phyloP scores from a whole-genome alignment of 1,140 invertebrate species.

The Bathynomus jamesi region DNA sequence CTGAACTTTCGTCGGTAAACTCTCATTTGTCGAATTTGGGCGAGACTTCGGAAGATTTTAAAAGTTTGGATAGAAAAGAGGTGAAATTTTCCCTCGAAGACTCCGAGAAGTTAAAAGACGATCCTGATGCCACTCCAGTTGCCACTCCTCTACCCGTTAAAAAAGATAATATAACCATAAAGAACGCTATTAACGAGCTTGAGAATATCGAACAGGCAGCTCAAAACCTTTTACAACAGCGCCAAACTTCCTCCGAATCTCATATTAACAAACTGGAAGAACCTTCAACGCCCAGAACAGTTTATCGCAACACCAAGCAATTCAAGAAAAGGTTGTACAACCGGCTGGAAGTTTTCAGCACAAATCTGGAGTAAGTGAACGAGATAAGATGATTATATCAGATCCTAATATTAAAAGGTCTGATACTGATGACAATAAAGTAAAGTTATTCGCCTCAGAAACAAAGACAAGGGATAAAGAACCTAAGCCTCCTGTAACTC shows the following conservation, averaged over 20 bases:
- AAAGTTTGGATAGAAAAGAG: not conserved
- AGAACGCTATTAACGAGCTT: slow-evolving; percentile 26
- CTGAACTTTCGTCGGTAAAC: slow-evolving; percentile 35
- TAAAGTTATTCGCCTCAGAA: not conserved
- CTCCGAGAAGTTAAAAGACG: not conserved
- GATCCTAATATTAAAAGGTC: no score
- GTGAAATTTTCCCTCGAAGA: not conserved
- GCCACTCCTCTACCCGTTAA: not conserved
- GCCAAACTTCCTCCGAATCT: slow-evolving; percentile 8
- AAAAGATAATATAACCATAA: slow-evolving; percentile 23
- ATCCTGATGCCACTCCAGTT: slow-evolving; percentile 4
- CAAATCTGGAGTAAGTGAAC: not conserved
- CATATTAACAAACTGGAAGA: slow-evolving; percentile 7
- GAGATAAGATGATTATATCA: no score
- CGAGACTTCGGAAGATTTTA: slow-evolving; percentile 14
- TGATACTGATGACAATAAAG: not conserved
- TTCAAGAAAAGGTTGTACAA: no score
- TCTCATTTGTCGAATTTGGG: slow-evolving; percentile 27
- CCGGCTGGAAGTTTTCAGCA: no score
- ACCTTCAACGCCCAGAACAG: not conserved
- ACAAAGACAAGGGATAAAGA: slow-evolving; percentile 3
- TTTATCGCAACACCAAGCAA: not conserved
- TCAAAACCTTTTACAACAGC: slow-evolving; percentile 17
- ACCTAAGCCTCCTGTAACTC: not conserved
- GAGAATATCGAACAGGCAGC: slow-evolving; percentile 30